phyloP scores from a whole-genome alignment of 2,113 vertebrate species.

The Herpetotheres cachinnans region DNA sequence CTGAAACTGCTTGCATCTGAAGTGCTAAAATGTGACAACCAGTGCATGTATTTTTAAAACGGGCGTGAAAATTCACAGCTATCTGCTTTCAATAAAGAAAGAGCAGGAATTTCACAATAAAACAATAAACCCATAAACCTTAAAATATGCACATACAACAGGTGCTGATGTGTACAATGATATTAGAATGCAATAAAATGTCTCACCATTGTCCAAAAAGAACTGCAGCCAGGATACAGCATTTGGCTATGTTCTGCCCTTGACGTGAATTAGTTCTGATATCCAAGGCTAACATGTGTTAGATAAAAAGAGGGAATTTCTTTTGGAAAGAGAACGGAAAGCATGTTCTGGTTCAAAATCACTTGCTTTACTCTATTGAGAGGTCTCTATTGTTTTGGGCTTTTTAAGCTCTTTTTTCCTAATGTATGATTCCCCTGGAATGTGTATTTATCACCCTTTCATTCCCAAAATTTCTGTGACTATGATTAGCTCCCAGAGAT shows the following conservation, averaged over 20 bases:
- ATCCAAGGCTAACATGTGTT: background rate
- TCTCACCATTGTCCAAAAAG: background rate
- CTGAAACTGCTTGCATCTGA: slow-evolving; percentile 13
- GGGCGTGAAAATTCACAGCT: slow-evolving; percentile 47
- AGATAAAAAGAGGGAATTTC: background rate
- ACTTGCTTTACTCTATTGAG: background rate
- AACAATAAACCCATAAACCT: slow-evolving; percentile 6
- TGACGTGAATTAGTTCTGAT: background rate
- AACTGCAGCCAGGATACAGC: background rate
- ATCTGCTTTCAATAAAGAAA: slow-evolving; percentile 41
- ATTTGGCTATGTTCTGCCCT: background rate
- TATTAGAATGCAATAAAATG: background rate
- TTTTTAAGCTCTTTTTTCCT: background rate
- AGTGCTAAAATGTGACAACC: background rate
- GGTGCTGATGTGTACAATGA: slow-evolving; percentile 15
- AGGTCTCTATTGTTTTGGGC: background rate
- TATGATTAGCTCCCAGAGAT: background rate
- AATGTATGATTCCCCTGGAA: background rate
- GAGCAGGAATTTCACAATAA: slow-evolving; percentile 56
- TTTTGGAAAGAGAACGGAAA: background rate
- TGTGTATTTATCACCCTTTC: background rate
- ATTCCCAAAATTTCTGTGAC: background rate
- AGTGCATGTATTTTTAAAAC: slow-evolving; percentile 29
- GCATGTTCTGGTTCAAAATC: background rate
- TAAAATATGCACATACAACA: background rate